Evolutionary conservation across 2,113 vertebrate species (phyloP).

Genomic region (Grus americana): DNA sequence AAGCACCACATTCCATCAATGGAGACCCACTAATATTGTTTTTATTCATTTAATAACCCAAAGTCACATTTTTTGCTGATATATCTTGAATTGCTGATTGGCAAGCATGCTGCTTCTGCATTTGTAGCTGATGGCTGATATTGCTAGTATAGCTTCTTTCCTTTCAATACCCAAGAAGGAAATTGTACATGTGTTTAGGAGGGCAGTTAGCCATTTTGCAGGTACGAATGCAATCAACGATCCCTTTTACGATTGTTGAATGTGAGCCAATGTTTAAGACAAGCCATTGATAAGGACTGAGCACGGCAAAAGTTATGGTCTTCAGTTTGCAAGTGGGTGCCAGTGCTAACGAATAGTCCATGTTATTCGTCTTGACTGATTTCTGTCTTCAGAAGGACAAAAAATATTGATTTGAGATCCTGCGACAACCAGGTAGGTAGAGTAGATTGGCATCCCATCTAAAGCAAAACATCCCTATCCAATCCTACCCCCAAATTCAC

Average conservation of each 20-base stretch:
- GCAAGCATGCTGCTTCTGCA: neutral
- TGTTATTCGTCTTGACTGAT: neutral
- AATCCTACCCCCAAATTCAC: neutral
- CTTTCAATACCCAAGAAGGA: neutral
- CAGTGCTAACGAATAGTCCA: neutral
- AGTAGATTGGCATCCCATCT: neutral
- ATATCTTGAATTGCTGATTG: neutral
- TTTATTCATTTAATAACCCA: neutral
- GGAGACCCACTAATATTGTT: neutral
- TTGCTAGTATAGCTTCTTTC: neutral
- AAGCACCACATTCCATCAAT: neutral
- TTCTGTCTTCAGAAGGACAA: neutral
- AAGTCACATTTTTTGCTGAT: neutral
- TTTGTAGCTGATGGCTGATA: neutral
- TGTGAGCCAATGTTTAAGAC: neutral
- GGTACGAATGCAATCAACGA: neutral
- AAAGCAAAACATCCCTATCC: neutral
- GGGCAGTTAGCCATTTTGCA: neutral
- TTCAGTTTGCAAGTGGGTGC: neutral
- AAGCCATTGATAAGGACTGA: neutral
- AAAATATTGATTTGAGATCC: neutral
- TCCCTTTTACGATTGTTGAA: accelerated
- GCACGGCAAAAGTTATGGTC: neutral
- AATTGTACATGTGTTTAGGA: neutral
- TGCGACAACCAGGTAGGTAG: neutral